These are phyloP conservation scores for Dicrostonyx torquatus DNA, from an alignment of 2,797 vertebrate genomes.

Conservation along the genomic window DNA sequence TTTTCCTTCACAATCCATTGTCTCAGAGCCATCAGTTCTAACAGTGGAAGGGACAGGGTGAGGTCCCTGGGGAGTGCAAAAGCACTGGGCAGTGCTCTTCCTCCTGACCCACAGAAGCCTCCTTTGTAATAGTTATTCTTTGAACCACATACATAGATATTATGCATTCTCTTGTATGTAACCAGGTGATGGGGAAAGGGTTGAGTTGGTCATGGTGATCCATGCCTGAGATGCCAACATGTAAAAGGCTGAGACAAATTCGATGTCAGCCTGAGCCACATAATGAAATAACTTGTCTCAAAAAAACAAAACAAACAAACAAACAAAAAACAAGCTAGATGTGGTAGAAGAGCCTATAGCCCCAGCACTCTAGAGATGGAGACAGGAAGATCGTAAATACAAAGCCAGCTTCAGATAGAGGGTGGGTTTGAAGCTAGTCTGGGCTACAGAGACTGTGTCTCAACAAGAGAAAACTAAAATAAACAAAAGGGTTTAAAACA, in stretches of 20 bases:
- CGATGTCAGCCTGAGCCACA: neutral
- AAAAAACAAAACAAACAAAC: neutral
- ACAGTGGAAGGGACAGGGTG: fast-evolving
- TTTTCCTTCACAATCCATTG: too few species aligned
- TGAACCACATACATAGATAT: neutral
- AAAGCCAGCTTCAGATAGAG: neutral
- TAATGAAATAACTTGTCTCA: neutral
- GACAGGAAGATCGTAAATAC: neutral
- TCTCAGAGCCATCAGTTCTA: neutral
- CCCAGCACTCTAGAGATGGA: neutral
- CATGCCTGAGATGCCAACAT: neutral
- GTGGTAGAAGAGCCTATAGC: neutral
- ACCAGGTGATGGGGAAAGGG: neutral
- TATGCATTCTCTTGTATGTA: neutral
- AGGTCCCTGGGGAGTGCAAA: neutral
- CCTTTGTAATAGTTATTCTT: neutral
- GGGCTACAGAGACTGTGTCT: neutral
- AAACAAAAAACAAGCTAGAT: neutral
- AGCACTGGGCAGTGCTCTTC: neutral
- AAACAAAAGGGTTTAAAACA: neutral
- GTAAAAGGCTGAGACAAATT: neutral
- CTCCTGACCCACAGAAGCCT: neutral
- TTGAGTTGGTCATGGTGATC: neutral
- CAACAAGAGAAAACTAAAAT: neutral
- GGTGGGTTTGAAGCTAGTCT: neutral